A percentile compares a stretch with the other conserved stretches of the same genome.
phyloP scores from a whole-genome alignment of 2,113 vertebrate species.

The Lampris megalopsis region DNA sequence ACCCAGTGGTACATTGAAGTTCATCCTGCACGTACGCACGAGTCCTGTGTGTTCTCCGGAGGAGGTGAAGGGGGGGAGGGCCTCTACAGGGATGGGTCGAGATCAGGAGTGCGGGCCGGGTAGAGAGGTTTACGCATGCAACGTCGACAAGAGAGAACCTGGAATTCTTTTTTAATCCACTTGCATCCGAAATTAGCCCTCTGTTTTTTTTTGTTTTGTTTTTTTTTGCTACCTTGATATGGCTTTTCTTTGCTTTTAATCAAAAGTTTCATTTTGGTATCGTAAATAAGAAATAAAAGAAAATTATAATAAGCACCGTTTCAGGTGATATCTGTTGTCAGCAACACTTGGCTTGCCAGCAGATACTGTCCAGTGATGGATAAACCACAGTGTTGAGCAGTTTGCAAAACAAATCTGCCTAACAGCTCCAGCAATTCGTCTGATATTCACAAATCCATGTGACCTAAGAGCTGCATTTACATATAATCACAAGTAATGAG shows the following conservation, averaged over 20 bases:
- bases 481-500: conserved; percentile 52
- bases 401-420: conserved; percentile 51
- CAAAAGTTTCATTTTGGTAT: conserved; percentile 82
- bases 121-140: conserved; percentile 64
- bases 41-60: conserved; percentile 36
- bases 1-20: conserved; percentile 29
- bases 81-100: conserved; percentile 56
- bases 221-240: conserved; percentile 73
- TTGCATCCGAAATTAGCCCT: conserved; percentile 67
- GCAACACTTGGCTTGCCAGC: conserved; percentile 46
- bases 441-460: conserved; percentile 66
- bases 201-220: background rate
- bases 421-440: conserved; percentile 64
- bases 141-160: conserved; percentile 62
- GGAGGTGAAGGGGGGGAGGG: conserved; percentile 26
- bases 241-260: conserved; percentile 80
- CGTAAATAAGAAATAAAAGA: conserved; percentile 58
- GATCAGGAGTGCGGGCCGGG: background rate
- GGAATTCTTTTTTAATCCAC: conserved; percentile 29
- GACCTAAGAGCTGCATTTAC: conserved; percentile 60
- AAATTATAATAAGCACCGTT: conserved; percentile 32
- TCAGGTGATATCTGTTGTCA: conserved; percentile 45
- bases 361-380: conserved; percentile 33
- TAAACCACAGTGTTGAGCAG: conserved; percentile 58
- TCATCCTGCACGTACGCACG: background rate